Evolutionary conservation across 2,797 vertebrate species (phyloP).

Genomic region (Pogoniulus pusillus): DNA sequence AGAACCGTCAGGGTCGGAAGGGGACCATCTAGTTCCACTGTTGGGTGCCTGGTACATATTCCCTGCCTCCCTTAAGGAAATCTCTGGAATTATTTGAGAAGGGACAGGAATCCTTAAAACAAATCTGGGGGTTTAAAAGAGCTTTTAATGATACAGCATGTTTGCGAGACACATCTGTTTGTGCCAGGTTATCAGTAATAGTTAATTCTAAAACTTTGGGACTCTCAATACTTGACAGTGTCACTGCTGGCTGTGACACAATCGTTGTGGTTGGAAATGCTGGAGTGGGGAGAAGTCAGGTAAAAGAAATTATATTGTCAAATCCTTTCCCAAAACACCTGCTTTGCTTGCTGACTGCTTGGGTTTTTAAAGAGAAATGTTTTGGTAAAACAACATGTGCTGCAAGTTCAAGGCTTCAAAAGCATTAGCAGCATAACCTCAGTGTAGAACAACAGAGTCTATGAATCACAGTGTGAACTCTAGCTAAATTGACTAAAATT

Average conservation of each 20-base stretch:
- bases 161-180: not conserved
- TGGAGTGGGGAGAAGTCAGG: conserved; percentile 82
- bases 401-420: not conserved
- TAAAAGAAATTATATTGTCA: conserved; percentile 28
- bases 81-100: not conserved
- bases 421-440: not conserved
- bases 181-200: not conserved
- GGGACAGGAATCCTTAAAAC: not conserved
- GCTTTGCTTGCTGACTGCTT: not conserved
- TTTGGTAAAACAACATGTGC: not conserved
- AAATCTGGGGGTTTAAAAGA: not conserved
- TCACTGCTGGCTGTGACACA: conserved; percentile 78
- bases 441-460: not conserved
- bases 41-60: too few species aligned
- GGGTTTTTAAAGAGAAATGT: not conserved
- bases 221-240: conserved; percentile 73
- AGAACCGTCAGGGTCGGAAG: too few species aligned
- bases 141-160: not conserved
- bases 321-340: not conserved
- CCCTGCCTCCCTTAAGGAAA: not conserved
- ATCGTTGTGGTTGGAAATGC: conserved; percentile 82
- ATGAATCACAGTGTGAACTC: not conserved
- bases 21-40: too few species aligned
- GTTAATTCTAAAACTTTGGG: not conserved
- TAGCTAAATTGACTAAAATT: not conserved